Evolutionary conservation across 1,140 invertebrate genomes (phyloP).

Genomic region (Trachelipus rathkii): DNA sequence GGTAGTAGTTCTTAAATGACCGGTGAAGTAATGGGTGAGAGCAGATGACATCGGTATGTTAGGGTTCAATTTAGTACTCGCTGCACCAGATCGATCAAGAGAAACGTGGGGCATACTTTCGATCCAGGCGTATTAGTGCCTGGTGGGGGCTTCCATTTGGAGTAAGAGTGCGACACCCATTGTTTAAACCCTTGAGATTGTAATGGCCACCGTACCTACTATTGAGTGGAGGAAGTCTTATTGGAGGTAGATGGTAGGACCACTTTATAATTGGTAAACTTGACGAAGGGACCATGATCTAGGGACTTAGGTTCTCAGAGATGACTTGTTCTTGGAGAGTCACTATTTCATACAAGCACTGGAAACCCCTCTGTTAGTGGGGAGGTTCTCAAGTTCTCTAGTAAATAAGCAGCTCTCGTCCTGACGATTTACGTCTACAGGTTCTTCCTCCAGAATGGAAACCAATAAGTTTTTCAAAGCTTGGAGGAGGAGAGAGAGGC

Average conservation of each 20-base stretch:
- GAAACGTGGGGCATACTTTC: conserved; percentile 41
- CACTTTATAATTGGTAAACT: conserved; percentile 40
- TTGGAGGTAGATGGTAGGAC: conserved; percentile 35
- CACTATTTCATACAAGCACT: conserved; percentile 44
- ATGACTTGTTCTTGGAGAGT: conserved; percentile 29
- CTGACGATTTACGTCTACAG: conserved; percentile 33
- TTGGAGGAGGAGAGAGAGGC: conserved; percentile 34
- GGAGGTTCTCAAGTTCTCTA: conserved; percentile 31
- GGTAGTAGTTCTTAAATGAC: conserved; percentile 32
- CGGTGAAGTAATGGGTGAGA: conserved; percentile 44
- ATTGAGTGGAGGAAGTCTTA: conserved; percentile 41
- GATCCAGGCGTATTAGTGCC: conserved; percentile 13
- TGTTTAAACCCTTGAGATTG: conserved; percentile 38
- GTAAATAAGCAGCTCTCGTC: conserved; percentile 38
- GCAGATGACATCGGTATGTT: conserved; percentile 42
- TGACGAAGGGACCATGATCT: conserved; percentile 35
- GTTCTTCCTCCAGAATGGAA: conserved; percentile 42
- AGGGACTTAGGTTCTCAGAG: conserved; percentile 38
- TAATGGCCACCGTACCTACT: conserved; percentile 35
- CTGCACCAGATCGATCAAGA: conserved; percentile 37
- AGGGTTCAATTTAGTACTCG: conserved; percentile 38
- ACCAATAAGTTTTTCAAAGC: conserved; percentile 42
- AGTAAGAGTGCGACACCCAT: conserved; percentile 41
- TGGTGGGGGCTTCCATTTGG: conserved; percentile 35
- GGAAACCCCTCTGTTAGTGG: conserved; percentile 10